Evolutionary conservation across 2,797 vertebrate species (phyloP), one percentile per base, ranked within the genome.

Genomic region (Thunnus albacares): DNA sequence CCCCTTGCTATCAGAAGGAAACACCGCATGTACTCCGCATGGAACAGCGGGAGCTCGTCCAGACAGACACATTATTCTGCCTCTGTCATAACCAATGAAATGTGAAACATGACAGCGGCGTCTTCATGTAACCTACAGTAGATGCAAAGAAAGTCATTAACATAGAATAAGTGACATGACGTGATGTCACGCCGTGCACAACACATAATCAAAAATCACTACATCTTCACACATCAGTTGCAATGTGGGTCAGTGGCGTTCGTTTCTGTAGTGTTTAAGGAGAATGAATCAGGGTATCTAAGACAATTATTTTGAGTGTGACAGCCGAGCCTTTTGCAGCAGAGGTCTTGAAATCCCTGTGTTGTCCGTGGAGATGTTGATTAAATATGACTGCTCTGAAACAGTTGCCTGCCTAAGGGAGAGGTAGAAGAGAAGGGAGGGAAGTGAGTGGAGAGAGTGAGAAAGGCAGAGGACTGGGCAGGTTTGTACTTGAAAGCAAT

Each of bases 331-430:
- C 45, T 77, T 84, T 30, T 30, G 18, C 62, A 6, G 84, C 33
- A n/a, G 71, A 87, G 30, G 71, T 80, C 85, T 81, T 81, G 56
- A 87, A 89, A 87, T 92, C 84, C 77, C 78, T 79, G 89, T 83
- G 87, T 94, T 92, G 90, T 90, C 89, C 80, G 20, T 82, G 71
- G 82, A 93, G 94, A 95, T 91, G 92, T 74, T 94, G 92, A 96
- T 95, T 92, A 93, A 95, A 91, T 89, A 90, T 91, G 95, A 93
- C 93, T 91, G 90, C 80, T 76, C 79, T 81, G 90, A 90, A 90
- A 85, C 83, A 72, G 87, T 84, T 80, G 83, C 58, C 85, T 88
- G 79, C 80, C 56, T 76, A 43, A 75, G 71, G 75, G 82, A 83
- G 68, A 72, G 24, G 74, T 24, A 58, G 28, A 30, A 53, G 76